phyloP scores from a whole-genome alignment of 2,113 vertebrate genomes.

The Aptenodytes patagonicus region DNA sequence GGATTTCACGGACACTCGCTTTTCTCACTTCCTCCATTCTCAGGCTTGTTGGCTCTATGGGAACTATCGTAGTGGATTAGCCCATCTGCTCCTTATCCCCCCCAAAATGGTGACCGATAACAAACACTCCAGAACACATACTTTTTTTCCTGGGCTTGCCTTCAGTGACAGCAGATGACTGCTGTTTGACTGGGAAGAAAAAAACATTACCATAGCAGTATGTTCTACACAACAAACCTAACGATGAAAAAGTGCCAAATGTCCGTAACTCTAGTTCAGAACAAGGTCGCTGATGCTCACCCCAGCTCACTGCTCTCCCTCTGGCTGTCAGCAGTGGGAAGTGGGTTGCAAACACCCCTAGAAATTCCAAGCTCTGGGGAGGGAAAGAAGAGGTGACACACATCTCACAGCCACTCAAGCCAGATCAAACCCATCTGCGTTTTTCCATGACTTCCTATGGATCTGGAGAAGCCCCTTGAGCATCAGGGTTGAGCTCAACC shows the following conservation, averaged over 20 bases:
- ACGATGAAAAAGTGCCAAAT: not conserved
- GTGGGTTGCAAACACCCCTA: not conserved
- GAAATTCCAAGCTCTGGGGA: not conserved
- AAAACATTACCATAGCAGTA: not conserved
- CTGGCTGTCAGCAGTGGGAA: not conserved
- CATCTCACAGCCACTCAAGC: not conserved
- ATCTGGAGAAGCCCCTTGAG: no score
- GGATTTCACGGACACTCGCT: not conserved
- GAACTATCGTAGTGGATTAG: not conserved
- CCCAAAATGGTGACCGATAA: not conserved
- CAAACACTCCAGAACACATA: not conserved
- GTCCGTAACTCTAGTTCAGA: rapidly evolving
- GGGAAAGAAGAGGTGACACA: not conserved
- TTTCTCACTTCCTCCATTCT: not conserved
- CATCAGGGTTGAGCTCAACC: not conserved
- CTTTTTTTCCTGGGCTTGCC: not conserved
- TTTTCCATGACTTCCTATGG: rapidly evolving
- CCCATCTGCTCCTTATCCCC: not conserved
- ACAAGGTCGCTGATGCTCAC: rapidly evolving
- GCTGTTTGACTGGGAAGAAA: not conserved
- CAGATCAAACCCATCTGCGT: no score
- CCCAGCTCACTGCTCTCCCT: not conserved
- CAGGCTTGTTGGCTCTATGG: not conserved
- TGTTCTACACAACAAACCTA: not conserved
- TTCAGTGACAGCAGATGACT: not conserved